Conservation (phyloP, 2,113 vertebrate genomes). For the Synodontis membranacea region DNA sequence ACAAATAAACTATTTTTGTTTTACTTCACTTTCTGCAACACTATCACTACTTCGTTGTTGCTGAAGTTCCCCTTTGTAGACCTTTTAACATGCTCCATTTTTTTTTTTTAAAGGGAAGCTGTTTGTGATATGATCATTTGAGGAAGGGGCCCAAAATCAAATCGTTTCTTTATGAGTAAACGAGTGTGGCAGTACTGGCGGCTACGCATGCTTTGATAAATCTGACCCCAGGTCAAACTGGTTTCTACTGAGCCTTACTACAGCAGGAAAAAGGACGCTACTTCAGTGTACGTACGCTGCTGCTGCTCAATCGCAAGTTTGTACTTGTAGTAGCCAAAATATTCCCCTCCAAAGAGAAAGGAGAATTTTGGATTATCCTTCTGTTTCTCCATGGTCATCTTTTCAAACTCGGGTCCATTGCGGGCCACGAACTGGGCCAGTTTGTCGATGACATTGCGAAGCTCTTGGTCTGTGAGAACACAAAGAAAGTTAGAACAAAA, state of each 20-base stretch:
- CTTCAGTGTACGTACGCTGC: constrained; percentile 75
- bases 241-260: not conserved
- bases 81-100: not conserved
- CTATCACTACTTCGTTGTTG: not conserved
- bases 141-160: too few relatives aligned
- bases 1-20: not conserved
- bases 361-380: constrained; percentile 98
- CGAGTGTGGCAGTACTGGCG: not conserved
- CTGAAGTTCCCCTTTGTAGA: not conserved
- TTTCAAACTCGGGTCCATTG: constrained; percentile 97
- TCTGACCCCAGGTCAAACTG: not conserved
- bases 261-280: not conserved
- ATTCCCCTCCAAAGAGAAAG: constrained; percentile 95
- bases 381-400: constrained; percentile 99
- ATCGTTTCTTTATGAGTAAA: not conserved
- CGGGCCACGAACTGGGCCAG: constrained; percentile 96
- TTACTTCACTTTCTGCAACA: not conserved
- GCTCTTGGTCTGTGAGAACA: constrained; percentile 85
- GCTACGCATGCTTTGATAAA: not conserved
- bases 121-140: not conserved
- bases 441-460: constrained; percentile 97
- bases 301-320: constrained; percentile 92
- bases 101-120: not conserved
- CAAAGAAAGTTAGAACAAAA: not conserved
- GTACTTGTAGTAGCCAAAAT: constrained; percentile 96